Conservation (phyloP, 2,113 vertebrate genomes). For the Cyanistes caeruleus region DNA sequence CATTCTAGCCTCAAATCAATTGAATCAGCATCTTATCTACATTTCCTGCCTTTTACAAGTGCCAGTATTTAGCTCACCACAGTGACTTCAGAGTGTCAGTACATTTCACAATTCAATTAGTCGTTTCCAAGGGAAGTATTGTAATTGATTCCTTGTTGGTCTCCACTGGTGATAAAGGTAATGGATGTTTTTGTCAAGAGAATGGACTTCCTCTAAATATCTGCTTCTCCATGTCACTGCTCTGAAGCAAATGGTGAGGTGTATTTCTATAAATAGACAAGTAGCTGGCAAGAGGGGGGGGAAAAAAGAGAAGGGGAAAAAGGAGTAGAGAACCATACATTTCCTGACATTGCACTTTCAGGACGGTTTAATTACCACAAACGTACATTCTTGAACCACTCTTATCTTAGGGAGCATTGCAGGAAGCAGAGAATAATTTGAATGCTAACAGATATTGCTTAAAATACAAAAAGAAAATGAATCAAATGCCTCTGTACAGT, state of each 20-base stretch:
- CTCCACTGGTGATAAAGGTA: conserved; percentile 68
- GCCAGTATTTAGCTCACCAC: conserved; percentile 44
- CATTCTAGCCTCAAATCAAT: neutral
- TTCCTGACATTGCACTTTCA: conserved; percentile 72
- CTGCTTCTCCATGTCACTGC: conserved; percentile 59
- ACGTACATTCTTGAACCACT: conserved; percentile 2
- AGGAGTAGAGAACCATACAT: neutral
- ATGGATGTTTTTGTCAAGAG: conserved; percentile 69
- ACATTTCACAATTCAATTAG: conserved; percentile 69
- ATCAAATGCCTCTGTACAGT: neutral
- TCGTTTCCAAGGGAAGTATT: conserved; percentile 62
- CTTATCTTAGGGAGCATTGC: conserved; percentile 58
- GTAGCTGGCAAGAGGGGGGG: neutral
- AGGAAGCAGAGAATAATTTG: conserved; percentile 63
- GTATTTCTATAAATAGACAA: conserved; percentile 68
- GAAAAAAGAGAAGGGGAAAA: neutral
- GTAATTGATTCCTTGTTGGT: conserved; percentile 73
- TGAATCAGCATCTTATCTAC: conserved; percentile 41
- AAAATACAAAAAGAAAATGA: conserved; percentile 3
- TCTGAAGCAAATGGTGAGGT: conserved; percentile 53
- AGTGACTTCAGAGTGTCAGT: conserved; percentile 38
- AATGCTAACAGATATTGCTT: conserved; percentile 10
- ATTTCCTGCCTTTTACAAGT: conserved; percentile 23
- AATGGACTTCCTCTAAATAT: conserved; percentile 73
- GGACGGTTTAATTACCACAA: conserved; percentile 69